Evolutionary conservation across 1,140 invertebrate genomes (phyloP).

Genomic region (Macrobrachium nipponense): DNA sequence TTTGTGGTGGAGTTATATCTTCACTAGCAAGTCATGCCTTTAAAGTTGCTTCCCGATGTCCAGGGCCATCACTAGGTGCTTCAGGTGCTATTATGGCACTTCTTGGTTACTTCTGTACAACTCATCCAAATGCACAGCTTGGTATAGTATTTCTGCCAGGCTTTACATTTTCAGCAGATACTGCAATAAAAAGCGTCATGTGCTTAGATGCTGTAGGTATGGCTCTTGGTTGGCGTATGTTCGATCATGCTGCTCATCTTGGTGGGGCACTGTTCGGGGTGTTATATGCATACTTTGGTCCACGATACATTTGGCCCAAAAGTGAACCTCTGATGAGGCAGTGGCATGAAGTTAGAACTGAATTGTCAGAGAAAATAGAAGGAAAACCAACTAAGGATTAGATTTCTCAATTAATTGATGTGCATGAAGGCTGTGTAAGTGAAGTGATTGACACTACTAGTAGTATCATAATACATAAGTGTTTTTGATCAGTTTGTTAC

Average conservation of each 20-base stretch:
- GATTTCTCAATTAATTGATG: neutral
- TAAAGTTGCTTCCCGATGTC: conserved; percentile 78
- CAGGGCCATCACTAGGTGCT: conserved; percentile 87
- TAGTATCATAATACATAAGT: neutral
- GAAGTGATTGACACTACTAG: neutral
- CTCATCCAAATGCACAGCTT: conserved; percentile 87
- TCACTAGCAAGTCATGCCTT: conserved; percentile 86
- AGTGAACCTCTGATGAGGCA: conserved; percentile 39
- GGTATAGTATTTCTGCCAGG: conserved; percentile 91
- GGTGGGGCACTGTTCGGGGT: conserved; percentile 92
- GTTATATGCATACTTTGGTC: conserved; percentile 70
- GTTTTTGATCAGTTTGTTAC: neutral
- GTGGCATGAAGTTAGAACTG: conserved; percentile 54
- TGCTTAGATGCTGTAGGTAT: conserved; percentile 85
- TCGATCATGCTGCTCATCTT: conserved; percentile 98
- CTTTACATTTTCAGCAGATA: conserved; percentile 85
- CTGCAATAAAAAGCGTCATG: conserved; percentile 87
- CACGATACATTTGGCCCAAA: conserved; percentile 65
- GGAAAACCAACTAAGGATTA: neutral
- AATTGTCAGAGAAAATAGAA: conserved; percentile 16
- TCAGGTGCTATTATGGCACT: conserved; percentile 94
- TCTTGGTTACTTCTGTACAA: conserved; percentile 86
- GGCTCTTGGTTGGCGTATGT: conserved; percentile 88
- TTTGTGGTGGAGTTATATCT: conserved; percentile 88
- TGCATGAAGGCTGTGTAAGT: neutral